phyloP scores from a whole-genome alignment of 2,888 invertebrate species.

The Seira sanloemensis region DNA sequence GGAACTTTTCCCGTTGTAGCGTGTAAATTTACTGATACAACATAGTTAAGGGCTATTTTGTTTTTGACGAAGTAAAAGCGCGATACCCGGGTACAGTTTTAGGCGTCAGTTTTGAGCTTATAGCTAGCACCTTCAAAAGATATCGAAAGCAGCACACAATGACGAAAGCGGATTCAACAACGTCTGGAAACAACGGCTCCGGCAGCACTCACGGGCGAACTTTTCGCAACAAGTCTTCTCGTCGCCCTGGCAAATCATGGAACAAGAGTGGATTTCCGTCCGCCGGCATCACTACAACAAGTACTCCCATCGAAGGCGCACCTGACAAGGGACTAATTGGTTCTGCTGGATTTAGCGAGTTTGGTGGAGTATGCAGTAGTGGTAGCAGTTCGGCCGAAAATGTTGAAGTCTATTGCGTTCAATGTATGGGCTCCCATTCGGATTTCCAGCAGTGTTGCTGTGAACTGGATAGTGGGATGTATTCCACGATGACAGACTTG shows the following conservation, averaged over 20 bases:
- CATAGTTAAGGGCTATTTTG: constrained; percentile 13
- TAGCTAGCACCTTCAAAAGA: not conserved
- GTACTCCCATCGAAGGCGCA: constrained; percentile 41
- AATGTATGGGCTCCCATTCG: constrained; percentile 51
- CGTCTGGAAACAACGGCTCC: not conserved
- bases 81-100: constrained; percentile 43
- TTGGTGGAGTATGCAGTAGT: not conserved
- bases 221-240: not conserved
- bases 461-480: constrained; percentile 44
- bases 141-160: not conserved
- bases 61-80: constrained; percentile 55
- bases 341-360: not conserved
- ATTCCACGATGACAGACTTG: constrained; percentile 17
- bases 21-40: constrained; percentile 43
- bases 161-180: constrained; percentile 23
- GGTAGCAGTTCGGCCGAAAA: constrained; percentile 27
- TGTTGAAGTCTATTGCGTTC: constrained; percentile 39
- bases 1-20: not conserved
- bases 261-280: constrained; percentile 21
- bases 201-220: not conserved
- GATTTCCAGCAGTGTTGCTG: constrained; percentile 46
- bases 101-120: too few species aligned
- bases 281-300: constrained; percentile 34
- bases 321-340: constrained; percentile 30
- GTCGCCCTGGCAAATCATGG: constrained; percentile 27